Evolutionary conservation across 2,113 vertebrate genomes (phyloP).

Genomic region (Pedionomus torquatus): DNA sequence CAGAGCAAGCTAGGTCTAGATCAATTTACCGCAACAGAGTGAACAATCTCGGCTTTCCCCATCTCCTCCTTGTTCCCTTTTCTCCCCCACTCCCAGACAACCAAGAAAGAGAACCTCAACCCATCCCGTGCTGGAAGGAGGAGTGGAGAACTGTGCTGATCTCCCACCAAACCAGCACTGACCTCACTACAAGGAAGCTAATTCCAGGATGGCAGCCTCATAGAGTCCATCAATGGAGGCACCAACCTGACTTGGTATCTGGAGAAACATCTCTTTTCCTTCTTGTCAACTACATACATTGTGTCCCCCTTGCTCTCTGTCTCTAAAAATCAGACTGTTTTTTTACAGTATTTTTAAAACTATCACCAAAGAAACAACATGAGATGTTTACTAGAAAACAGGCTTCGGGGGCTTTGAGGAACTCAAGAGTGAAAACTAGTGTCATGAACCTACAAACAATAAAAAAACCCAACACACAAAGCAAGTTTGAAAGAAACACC

Average conservation of each 20-base stretch:
- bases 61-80: not conserved
- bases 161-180: not conserved
- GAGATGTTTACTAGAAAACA: not conserved
- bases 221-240: not conserved
- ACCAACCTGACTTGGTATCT: not conserved
- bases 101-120: not conserved
- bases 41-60: not conserved
- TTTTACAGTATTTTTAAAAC: not conserved
- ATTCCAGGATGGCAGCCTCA: not conserved
- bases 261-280: not conserved
- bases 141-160: not conserved
- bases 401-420: not conserved
- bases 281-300: accelerated
- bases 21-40: not conserved
- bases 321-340: not conserved
- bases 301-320: not conserved
- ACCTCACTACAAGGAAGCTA: not conserved
- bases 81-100: not conserved
- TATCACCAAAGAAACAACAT: not conserved
- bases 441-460: not conserved
- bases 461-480: not conserved
- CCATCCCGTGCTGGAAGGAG: accelerated
- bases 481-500: not conserved
- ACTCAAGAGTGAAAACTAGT: not conserved
- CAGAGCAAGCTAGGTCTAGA: not conserved